Base-by-base conservation (phyloP, 2,888 invertebrate genomes). In the Lasioglossum marginatum region DNA sequence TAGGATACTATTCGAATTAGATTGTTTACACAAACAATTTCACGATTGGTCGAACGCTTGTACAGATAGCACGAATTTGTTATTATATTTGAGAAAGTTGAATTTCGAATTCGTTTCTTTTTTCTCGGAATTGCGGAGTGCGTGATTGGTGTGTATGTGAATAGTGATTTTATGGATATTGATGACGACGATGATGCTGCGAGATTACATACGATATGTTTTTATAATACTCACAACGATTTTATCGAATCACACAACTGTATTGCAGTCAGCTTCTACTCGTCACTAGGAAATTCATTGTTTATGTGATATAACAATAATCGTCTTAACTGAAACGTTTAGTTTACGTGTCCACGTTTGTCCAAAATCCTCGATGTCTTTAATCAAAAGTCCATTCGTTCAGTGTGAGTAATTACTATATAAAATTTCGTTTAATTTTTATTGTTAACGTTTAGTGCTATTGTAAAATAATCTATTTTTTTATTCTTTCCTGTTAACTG, bases 1-100 rank as follows among this genome's bases (percentile, higher is more conserved):
- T 70, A n/a, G 79, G 63, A 83, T 31, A 71, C 34, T 19, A 34
- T 27, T 63, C 31, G 27, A 63, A n/a, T 34, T 43, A 52, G 23
- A 68, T 75, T 77, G 40, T 68, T 16, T 48, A 48, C 40, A 40
- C 5, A n/a, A 66, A 31, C 31, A 40, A 37, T 52, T 34, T 60
- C 14, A 37, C 23, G n/a, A 75, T 73, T 85, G 5, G 71, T 72
- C 76, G 74, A 84, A 82, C 83, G 83, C 80, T 82, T 92, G 90
- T 92, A 92, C 79, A 91, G 81, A 90, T 91, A 91, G 82, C 82
- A 74, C 77, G 72, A 81, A 78, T 72, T 77, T 87, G 70, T 82
- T 77, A 63, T 85, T 81, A 77, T 19, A 72, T 84, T 87, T 57
- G 57, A 70, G 77, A 40, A 77, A 73, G 45, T 40, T 19, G 37